Evolutionary conservation across 2,797 vertebrate species (phyloP), one percentile per base, ranked within the genome.

Genomic region (Acomys russatus): DNA sequence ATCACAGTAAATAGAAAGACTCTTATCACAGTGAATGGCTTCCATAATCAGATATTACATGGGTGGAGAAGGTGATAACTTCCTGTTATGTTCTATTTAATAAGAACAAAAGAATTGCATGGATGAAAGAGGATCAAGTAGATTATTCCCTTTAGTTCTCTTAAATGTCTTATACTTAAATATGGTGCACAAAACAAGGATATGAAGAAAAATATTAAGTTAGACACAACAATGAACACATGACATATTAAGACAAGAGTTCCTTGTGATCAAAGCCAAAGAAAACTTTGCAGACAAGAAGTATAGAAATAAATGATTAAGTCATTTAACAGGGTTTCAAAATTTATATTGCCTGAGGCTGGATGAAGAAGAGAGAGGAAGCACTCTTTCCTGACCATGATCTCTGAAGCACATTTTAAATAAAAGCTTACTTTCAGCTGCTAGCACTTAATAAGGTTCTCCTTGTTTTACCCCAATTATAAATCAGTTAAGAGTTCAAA

Each of bases 241-340:
- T 30, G 17, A 35, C 63, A 92, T 87, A 80, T 86, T 96, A 84
- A 85, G 91, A 87, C 14, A 78, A 78, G 51, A 87, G 56, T 51
- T 73, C 4, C 35, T 88, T 85, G 44, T 87, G 74, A 94, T 97
- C 91, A 97, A 96, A 96, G 83, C 54, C 68, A 73, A 94, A 51
- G 51, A 64, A 96, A 96, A 92, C 63, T 80, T 80, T 92, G 20
- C 18, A 95, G 89, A 78, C 30, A 92, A 70, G 44, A 82, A 44
- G 4, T 73, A 54, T 70, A 59, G 30, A 94, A 96, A 82, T 77
- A 84, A 97, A 84, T 73, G 66, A 80, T 61, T 30, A 51, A 90
- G 74, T 92, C 54, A 91, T 92, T 95, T 94, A 96, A 77, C 6
- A 87, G 10, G 9, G 20, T 61, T 94, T 96, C 59, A 95, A 74